Evolutionary conservation across 2,113 vertebrate genomes (phyloP).

Genomic region (Toxotes jaculatrix): DNA sequence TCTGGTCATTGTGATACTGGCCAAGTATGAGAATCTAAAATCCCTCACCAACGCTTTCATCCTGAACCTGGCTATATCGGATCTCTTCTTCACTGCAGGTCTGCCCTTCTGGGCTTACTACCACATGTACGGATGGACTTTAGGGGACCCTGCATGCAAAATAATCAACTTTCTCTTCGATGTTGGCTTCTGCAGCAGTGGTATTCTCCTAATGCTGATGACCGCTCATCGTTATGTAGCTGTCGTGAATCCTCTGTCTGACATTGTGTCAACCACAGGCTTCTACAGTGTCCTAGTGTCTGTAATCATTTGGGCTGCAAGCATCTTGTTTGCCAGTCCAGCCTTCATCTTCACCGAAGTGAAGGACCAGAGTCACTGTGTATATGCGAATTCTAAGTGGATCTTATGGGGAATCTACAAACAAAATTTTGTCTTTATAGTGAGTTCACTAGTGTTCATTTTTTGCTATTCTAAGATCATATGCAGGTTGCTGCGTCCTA

Average conservation of each 20-base stretch:
- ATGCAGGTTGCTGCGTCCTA: slow-evolving; percentile 82
- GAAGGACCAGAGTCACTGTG: slow-evolving; percentile 51
- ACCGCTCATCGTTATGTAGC: slow-evolving; percentile 89
- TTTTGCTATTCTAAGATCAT: slow-evolving; percentile 91
- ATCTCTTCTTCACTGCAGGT: slow-evolving; percentile 89
- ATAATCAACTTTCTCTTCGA: slow-evolving; percentile 86
- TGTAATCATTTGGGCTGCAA: slow-evolving; percentile 83
- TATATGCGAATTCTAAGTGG: slow-evolving; percentile 64
- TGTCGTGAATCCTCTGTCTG: slow-evolving; percentile 87
- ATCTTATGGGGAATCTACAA: slow-evolving; percentile 80
- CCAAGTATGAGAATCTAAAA: slow-evolving; percentile 89
- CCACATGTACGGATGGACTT: slow-evolving; percentile 83
- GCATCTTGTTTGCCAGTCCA: slow-evolving; percentile 82
- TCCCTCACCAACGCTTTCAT: slow-evolving; percentile 91
- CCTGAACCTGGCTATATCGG: slow-evolving; percentile 91
- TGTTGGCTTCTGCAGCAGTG: slow-evolving; percentile 90
- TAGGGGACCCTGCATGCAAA: slow-evolving; percentile 88
- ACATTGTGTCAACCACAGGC: slow-evolving; percentile 77
- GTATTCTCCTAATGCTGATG: slow-evolving; percentile 90
- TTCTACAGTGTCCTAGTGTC: slow-evolving; percentile 73
- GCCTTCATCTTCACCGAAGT: slow-evolving; percentile 79
- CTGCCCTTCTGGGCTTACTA: slow-evolving; percentile 89
- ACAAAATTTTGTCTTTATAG: slow-evolving; percentile 88
- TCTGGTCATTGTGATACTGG: slow-evolving; percentile 88
- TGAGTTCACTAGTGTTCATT: slow-evolving; percentile 83